A percentile compares a stretch with the other conserved stretches of the same genome.
Evolutionary conservation across 2,113 vertebrate genomes (phyloP).

Genomic region (Dasyurus viverrinus): DNA sequence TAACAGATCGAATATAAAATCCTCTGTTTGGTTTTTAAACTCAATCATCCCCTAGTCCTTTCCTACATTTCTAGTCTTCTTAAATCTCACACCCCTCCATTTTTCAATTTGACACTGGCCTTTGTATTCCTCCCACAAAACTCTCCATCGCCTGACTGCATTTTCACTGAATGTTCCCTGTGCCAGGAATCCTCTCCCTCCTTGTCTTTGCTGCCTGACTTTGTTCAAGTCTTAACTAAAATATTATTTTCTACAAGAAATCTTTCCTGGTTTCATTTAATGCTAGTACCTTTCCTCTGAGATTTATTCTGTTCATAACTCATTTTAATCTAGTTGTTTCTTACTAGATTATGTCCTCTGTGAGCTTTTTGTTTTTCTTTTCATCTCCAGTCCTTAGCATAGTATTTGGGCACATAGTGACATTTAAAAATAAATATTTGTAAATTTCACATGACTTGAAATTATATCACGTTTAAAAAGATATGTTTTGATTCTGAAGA

Average conservation of each 20-base stretch:
- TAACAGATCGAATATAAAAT: not conserved
- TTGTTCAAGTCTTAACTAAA: not conserved
- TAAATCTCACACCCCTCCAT: not conserved
- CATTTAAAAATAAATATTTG: not conserved
- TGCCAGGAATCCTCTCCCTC: not conserved
- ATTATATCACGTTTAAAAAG: not conserved
- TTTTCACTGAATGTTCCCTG: not conserved
- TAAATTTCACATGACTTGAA: not conserved
- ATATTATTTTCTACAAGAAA: not conserved
- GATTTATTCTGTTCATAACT: not conserved
- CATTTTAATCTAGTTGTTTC: not conserved
- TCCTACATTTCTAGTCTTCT: not conserved
- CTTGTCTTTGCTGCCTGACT: not conserved
- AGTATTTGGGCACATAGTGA: not conserved
- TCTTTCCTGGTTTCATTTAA: not conserved
- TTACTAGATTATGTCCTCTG: not conserved
- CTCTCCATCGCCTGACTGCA: not conserved
- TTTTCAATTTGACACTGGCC: not conserved
- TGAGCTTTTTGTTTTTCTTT: not conserved
- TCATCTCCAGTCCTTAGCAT: not conserved
- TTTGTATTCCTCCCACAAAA: not conserved
- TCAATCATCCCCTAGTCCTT: not conserved
- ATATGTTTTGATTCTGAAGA: not conserved
- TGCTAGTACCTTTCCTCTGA: not conserved
- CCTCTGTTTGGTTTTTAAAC: not conserved